Evolutionary conservation across 2,888 invertebrate genomes (phyloP), one percentile per base, ranked within the genome.

Genomic region (Chelonus formosanus): DNA sequence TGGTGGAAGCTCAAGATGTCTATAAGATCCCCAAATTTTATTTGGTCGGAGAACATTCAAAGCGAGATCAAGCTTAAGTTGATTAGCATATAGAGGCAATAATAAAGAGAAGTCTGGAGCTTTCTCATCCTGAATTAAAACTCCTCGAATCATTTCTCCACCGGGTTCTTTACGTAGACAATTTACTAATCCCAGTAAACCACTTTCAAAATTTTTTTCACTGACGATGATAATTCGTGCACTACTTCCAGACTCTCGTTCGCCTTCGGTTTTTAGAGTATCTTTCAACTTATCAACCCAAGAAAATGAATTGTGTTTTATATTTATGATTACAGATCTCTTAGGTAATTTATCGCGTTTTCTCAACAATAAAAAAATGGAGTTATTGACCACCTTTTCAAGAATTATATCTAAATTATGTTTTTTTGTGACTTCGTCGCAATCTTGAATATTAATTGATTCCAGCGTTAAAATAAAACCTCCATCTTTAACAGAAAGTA

Each of bases 111-210:
- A 94, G 3, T 85, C 78, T 0, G 92, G 91, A 0, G 91, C 91
- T 2, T 86, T 85, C 0, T 85, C 79, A 58, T 87, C 86, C 70
- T 84, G 80, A 63, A 93, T 88, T 45, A 91, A 86, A 5, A 93
- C 81, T 63, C 90, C 89, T 60, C 87, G 86, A 0, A 90, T 85
- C 1, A 88, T 80, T 71, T 89, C 81, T 3, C 83, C 81, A 71
- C 92, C 92, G 0, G 91, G 90, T 78, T 97, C 96, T 74, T 88
- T 91, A 67, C 92, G 87, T 36, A 98, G 82, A 82, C 97, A 97
- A 75, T 96, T 96, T 0, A 94, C 89, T 62, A 97, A 85, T n/a
- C 98, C 98, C 32, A 96, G 81, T 0, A 97, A 86, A 8, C 98
- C 98, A 35, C 45, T 72, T 8, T 72, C 67, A 32, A 71, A 71